phyloP scores from a whole-genome alignment of 2,797 vertebrate genomes.

The Erpetoichthys calabaricus region DNA sequence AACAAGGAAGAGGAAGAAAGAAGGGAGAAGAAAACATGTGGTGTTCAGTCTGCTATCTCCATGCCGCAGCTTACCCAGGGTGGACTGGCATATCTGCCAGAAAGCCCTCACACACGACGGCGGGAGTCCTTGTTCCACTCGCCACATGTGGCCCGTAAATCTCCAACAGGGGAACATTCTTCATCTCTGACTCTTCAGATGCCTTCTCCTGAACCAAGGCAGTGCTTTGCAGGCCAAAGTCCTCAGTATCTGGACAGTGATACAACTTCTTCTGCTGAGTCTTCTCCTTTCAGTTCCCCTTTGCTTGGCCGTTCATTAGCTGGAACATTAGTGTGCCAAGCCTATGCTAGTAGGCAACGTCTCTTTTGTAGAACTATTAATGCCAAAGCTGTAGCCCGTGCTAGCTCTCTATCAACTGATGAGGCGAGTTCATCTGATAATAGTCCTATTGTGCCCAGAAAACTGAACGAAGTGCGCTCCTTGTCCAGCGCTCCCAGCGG shows the following conservation, averaged over 20 bases:
- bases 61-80: conserved; percentile 23
- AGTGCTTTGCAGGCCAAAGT: neutral
- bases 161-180: neutral
- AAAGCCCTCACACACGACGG: conserved; percentile 37
- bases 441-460: conserved; percentile 14
- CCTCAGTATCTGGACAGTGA: conserved; percentile 17
- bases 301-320: neutral
- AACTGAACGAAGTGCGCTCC: neutral
- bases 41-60: conserved; percentile 8
- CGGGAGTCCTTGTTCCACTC: conserved; percentile 36
- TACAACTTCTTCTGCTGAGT: conserved; percentile 23
- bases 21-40: neutral
- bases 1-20: neutral
- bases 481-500: neutral
- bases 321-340: neutral
- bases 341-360: neutral
- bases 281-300: conserved; percentile 24
- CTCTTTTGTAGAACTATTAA: neutral
- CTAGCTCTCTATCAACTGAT: conserved; percentile 4
- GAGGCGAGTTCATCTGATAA: neutral
- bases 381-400: neutral
- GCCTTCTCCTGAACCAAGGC: neutral
- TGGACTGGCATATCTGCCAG: conserved; percentile 26
- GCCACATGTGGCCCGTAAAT: no score
- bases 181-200: conserved; percentile 17